phyloP scores from a whole-genome alignment of 2,888 invertebrate species.

The Fragum whitleyi region DNA sequence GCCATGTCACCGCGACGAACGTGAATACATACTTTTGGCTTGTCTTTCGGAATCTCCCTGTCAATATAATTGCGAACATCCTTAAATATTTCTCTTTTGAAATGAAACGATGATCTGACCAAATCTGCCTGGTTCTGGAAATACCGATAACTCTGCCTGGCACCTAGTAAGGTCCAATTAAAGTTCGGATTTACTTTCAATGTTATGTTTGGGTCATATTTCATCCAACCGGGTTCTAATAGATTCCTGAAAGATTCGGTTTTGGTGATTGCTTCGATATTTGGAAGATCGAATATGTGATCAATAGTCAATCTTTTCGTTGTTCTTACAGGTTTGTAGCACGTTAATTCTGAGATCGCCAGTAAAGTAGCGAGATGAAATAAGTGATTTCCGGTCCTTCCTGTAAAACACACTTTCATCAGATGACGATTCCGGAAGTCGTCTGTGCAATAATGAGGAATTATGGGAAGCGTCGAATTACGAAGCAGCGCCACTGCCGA shows the following conservation, averaged over 20 bases:
- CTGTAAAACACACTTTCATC: neutral
- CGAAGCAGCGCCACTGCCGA: too few relatives aligned
- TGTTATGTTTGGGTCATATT: neutral
- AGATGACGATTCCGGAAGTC: neutral
- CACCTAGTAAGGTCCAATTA: constrained; percentile 9
- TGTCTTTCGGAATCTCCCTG: too few relatives aligned
- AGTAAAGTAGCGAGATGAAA: constrained; percentile 3
- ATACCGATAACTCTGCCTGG: neutral
- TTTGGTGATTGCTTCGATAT: neutral
- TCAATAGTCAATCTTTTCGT: neutral
- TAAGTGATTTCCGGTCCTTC: constrained; percentile 2
- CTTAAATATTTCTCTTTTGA: neutral
- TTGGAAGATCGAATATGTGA: neutral
- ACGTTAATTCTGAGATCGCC: neutral
- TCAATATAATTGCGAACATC: neutral
- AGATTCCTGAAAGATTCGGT: neutral
- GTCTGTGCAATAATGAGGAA: neutral
- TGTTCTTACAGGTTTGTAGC: neutral
- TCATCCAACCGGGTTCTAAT: neutral
- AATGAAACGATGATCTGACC: neutral
- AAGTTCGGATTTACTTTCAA: neutral
- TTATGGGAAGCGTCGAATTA: too few relatives aligned
- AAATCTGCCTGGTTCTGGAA: neutral
- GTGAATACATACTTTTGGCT: neutral
- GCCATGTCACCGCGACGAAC: constrained; percentile 3